Conservation (phyloP, 2,888 invertebrate species). For the Dione vanillae region DNA sequence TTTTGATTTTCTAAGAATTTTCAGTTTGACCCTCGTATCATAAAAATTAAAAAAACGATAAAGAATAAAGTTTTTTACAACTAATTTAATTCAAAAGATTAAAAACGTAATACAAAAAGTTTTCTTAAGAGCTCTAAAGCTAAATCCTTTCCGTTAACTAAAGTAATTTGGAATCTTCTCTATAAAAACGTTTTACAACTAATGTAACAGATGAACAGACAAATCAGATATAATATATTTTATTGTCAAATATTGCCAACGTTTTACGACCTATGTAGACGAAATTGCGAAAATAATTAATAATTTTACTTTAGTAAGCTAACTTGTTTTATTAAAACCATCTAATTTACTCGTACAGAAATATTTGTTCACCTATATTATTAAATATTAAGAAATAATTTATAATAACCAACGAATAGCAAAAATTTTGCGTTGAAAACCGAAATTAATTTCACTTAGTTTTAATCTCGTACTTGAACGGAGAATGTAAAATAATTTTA, state of each 20-base stretch:
- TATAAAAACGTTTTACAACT: constrained; percentile 39
- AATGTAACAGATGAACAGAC: constrained; percentile 32
- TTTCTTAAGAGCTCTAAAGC: neutral
- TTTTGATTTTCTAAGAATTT: too few species aligned
- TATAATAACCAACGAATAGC: too few species aligned
- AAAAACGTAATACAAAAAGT: neutral
- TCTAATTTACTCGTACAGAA: too few species aligned
- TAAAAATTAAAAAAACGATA: too few species aligned
- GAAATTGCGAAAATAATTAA: neutral
- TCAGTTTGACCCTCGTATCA: too few species aligned
- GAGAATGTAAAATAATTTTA: too few species aligned
- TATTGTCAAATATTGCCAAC: constrained; percentile 20
- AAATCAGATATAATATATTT: constrained; percentile 22
- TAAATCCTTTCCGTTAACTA: constrained; percentile 18
- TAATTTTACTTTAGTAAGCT: neutral
- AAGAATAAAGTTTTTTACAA: too few species aligned
- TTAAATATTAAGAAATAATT: too few species aligned
- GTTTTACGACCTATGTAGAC: constrained; percentile 25
- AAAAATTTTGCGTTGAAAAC: too few species aligned
- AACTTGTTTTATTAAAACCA: neutral
- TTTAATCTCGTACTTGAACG: too few species aligned
- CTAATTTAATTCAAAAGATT: neutral
- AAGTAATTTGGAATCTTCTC: constrained; percentile 33
- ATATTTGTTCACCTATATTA: too few species aligned
- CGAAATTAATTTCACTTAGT: too few species aligned